Base-by-base conservation (phyloP, 2,888 invertebrate species). In the Volucella zonaria region DNA sequence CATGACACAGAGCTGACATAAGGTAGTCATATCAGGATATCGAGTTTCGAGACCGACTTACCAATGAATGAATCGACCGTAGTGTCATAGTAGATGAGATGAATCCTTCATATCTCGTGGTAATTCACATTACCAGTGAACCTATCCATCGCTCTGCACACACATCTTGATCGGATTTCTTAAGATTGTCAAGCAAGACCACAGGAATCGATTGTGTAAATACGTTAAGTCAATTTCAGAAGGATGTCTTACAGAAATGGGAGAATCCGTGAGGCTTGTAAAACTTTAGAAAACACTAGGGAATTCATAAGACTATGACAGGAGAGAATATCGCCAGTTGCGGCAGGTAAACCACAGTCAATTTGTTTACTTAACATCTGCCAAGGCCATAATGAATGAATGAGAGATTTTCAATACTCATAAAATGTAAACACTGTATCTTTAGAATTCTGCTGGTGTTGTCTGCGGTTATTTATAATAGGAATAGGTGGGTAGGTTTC, bases 1-100 rank as follows among this genome's bases (percentile, higher is more conserved):
- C 59, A 70, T 31, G 31, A 31, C 31, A 12, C 47, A 12, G 59
- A 66, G 74, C 78, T 79, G 82, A 83, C 79, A 83, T 52, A 64
- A 47, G 58, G 10, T 9, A 15, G 68, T 70, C 31, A 31, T 31
- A 64, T 74, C 47, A 38, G 45, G 38, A 47, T 68, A 82, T 82
- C 68, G 45, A 43, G 73, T 83, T 83, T 64, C 82, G 43, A 59
- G 11, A 6, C 31, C 14, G 73, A 61, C 66, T 66, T 64, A 64
- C 74, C 59, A 71, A 54, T 47, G 51, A 54, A 68, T 54, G 59
- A 43, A 75, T 77, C 54, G 62, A 62, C 23, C 14, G 9, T 12
- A 31, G 51, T 9, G 14, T n/a, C n/a, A n/a, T 38, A 38, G 61
- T n/a, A 31, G 66, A 56, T 68, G 62, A 70, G 40, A 14, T 49